Evolutionary conservation across 2,888 invertebrate genomes (phyloP), one percentile per base, ranked within the genome.

Genomic region (Trichogramma dendrolimi): DNA sequence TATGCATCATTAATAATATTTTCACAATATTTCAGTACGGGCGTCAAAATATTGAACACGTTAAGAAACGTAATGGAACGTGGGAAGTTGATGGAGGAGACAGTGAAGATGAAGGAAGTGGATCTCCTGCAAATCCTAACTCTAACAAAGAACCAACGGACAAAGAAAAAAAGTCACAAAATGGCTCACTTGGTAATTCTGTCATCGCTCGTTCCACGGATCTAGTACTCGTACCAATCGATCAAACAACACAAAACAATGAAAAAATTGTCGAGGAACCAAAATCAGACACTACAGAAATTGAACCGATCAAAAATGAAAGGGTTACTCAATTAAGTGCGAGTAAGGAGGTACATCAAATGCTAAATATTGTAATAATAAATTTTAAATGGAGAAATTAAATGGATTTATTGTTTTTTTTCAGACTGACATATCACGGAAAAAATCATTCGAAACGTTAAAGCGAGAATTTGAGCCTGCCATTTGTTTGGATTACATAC

Each of bases 401-500:
- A 48, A 11, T 48, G 48, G 44, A 39, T 4, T 52, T 40, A 44
- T 42, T 10, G 48, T 48, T 14, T 6, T 41, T 57, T 71, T 72
- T 56, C 65, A 78, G 77, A 67, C 66, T 59, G 70, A 67, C 40
- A 71, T 80, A 43, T 73, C 77, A 1, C 71, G 79, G 43, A 76
- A 75, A 47, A 76, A 80, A 47, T 80, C 82, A 4, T 80, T 81
- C 58, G 81, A 82, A 64, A 80, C 80, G 0, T 70, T 83, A 43
- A 83, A 84, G 75, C 80, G 83, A 62, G 90, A 90, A 73, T 94
- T 94, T 80, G 87, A 92, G 74, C 84, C 94, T 48, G 86, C 89
- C 5, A 92, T 91, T 76, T 90, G 92, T 73, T 84, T 95, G 77
- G 92, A 92, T 76, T 92, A 93, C 75, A 87, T 95, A 44, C 93